Evolutionary conservation across 2,113 vertebrate genomes (phyloP).

Genomic region (Papio anubis): DNA sequence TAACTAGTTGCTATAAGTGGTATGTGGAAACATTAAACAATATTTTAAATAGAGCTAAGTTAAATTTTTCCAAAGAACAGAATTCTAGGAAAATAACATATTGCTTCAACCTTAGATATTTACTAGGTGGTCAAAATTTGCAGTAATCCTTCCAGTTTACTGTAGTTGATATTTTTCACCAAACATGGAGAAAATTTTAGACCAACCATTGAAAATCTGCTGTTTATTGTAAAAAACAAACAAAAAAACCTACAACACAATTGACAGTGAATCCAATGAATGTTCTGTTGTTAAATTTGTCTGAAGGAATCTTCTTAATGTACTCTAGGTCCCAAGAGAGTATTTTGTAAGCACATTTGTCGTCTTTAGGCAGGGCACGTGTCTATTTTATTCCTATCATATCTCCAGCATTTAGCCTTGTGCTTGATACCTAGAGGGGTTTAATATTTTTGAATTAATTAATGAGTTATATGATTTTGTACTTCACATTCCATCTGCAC

Average conservation of each 20-base stretch:
- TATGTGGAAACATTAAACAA: not conserved
- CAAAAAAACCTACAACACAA: not conserved
- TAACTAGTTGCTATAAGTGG: not conserved
- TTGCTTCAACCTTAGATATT: not conserved
- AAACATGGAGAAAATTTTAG: not conserved
- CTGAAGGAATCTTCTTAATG: not conserved
- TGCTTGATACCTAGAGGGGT: not conserved
- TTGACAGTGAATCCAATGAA: not conserved
- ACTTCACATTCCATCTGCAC: not conserved
- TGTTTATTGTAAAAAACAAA: not conserved
- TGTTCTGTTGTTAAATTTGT: not conserved
- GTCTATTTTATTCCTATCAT: not conserved
- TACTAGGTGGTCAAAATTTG: not conserved
- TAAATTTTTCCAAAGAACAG: not conserved
- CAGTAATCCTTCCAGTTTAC: not conserved
- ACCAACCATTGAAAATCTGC: not conserved
- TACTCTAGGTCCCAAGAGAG: not conserved
- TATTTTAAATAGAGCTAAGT: not conserved
- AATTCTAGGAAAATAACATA: conserved; percentile 27
- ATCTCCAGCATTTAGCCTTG: not conserved
- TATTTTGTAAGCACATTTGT: not conserved
- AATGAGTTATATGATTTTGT: not conserved
- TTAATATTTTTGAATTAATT: not conserved
- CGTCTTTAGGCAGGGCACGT: not conserved
- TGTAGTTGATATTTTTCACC: not conserved